Evolutionary conservation across 1,140 invertebrate species (phyloP), one percentile per base, ranked within the genome.

Genomic region (Bombyx mandarina): DNA sequence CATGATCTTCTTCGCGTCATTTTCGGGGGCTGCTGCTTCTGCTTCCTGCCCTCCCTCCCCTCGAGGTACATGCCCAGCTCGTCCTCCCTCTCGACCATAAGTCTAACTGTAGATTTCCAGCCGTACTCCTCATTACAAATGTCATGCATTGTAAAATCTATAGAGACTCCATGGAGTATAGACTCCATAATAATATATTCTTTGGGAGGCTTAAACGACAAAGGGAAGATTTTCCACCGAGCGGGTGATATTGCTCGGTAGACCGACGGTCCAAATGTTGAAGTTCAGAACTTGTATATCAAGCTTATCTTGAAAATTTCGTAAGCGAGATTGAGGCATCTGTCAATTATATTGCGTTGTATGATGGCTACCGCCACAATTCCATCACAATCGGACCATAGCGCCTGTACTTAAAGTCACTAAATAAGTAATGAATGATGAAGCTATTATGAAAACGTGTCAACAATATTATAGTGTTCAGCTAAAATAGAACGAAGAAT

Each of bases 401-500:
- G 22, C 54, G 60, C 77, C 65, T 61, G 62, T 66, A 75, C 73
- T n/a, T 69, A 66, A 66, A 73, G 77, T 79, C 74, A 76, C 68
- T 80, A 55, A 70, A 79, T 81, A 75, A 77, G 71, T n/a, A 57
- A 76, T 81, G 77, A 71, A 79, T 76, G 72, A 77, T 62, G 62
- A n/a, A n/a, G n/a, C n/a, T 62, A 72, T 66, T 62, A 59, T 57
- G 48, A 9, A 18, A 51, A 35, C 18, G 45, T 26, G 43, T 9
- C 8, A 42, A 2, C 61, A 53, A 66, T 2, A 26, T 26, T 50
- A 26, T 26, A 18, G 49, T 8, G 6, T 68, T 75, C n/a, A 89
- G 86, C 93, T 94, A 94, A 88, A 94, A 94, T 86, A 94, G 92
- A 55, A 94, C 93, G 80, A 94, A 94, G 88, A 94, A 94, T 55